phyloP scores from a whole-genome alignment of 1,140 invertebrate species.

The Drosophila hydei region DNA sequence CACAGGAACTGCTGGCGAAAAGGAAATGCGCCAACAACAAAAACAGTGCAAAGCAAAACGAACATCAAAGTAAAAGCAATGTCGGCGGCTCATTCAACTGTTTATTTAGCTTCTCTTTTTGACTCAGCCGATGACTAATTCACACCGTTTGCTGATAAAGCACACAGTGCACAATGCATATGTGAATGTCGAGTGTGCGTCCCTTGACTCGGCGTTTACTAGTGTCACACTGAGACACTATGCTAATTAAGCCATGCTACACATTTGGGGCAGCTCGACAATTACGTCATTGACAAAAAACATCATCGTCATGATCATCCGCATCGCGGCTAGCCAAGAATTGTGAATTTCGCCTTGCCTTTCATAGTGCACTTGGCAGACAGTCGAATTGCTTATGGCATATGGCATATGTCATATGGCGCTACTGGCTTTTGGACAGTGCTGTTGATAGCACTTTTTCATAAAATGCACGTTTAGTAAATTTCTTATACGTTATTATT shows the following conservation, averaged over 20 bases:
- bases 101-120: constrained; percentile 7
- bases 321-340: constrained; percentile 51
- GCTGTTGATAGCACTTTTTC: constrained; percentile 58
- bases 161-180: constrained; percentile 11
- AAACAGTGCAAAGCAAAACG: constrained; percentile 45
- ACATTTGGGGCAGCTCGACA: constrained; percentile 28
- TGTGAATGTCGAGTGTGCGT: constrained; percentile 5
- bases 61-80: constrained; percentile 33
- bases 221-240: constrained; percentile 1
- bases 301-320: constrained; percentile 36
- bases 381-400: constrained; percentile 34
- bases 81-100: constrained; percentile 15
- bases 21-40: constrained; percentile 48
- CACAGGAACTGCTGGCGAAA: constrained; percentile 32
- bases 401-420: constrained; percentile 60
- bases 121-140: constrained; percentile 55
- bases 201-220: constrained; percentile 4
- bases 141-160: constrained; percentile 14
- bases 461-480: constrained; percentile 67
- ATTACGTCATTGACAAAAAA: constrained; percentile 49
- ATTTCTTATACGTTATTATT: constrained; percentile 32
- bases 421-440: constrained; percentile 40
- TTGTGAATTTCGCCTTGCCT: constrained; percentile 40
- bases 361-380: constrained; percentile 57
- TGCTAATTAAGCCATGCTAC: constrained; percentile 35